These are phyloP conservation scores for Drosophila hamatofila DNA, from an alignment of 2,888 invertebrate genomes.

Conservation along the genomic window DNA sequence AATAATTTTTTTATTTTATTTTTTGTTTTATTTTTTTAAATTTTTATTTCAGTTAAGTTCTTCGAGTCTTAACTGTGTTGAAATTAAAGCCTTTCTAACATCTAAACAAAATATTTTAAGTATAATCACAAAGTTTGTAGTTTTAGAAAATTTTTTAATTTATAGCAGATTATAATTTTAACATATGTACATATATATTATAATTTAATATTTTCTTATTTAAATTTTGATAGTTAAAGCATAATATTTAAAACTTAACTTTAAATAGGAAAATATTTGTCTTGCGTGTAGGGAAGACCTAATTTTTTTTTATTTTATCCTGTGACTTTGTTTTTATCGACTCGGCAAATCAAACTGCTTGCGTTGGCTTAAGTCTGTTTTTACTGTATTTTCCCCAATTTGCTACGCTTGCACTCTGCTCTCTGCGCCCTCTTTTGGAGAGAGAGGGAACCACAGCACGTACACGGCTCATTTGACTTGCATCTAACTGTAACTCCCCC, in stretches of 20 bases:
- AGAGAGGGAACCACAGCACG: slow-evolving; percentile 38
- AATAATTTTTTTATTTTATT: no score
- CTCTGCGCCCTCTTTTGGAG: neutral
- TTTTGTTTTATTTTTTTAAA: neutral
- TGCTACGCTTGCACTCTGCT: neutral
- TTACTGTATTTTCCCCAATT: neutral
- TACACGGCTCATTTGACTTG: slow-evolving; percentile 59
- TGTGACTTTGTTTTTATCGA: neutral
- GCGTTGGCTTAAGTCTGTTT: neutral
- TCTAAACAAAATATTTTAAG: neutral
- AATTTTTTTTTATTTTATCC: neutral
- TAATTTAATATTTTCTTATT: no score
- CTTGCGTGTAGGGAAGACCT: neutral
- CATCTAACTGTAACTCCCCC: slow-evolving; percentile 24
- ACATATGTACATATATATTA: no score
- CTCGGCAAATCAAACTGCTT: neutral
- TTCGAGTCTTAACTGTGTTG: neutral
- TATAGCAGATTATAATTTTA: no score
- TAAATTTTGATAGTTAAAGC: no score
- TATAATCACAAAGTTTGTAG: no score
- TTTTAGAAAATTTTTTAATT: neutral
- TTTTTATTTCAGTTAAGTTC: neutral
- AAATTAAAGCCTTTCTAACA: no score
- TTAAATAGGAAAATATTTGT: neutral
- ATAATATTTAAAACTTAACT: neutral